Percentiles rank a stretch among this genome's conserved stretches.
Conservation (phyloP, 2,888 invertebrate genomes). For the Conops quadrifasciatus region DNA sequence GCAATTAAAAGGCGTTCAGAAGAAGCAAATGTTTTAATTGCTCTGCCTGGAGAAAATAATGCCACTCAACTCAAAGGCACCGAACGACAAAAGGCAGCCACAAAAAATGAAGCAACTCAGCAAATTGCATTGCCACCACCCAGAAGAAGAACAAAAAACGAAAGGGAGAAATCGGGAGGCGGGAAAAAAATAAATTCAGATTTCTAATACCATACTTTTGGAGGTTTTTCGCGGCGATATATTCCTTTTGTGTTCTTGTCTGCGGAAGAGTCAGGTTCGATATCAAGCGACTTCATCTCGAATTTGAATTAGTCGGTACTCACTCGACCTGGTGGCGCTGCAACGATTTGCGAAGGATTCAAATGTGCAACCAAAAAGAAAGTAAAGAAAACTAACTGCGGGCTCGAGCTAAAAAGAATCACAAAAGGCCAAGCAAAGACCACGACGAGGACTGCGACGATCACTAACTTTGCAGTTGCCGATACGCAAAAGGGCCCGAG, state of each 20-base stretch:
- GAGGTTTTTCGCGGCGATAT: neutral
- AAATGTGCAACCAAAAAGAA: too few species aligned
- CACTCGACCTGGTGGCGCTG: too few species aligned
- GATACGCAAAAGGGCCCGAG: neutral
- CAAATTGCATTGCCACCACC: conserved; percentile 39
- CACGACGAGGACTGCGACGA: neutral
- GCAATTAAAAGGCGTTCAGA: conserved; percentile 28
- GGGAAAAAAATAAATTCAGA: neutral
- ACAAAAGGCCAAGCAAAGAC: neutral
- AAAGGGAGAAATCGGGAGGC: conserved; percentile 17
- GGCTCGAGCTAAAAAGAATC: too few species aligned
- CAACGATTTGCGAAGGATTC: too few species aligned
- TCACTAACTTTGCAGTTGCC: neutral
- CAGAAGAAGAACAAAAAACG: too few species aligned
- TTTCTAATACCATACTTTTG: too few species aligned
- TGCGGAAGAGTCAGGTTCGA: too few species aligned
- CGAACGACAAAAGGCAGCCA: neutral
- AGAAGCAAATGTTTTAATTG: conserved; percentile 14
- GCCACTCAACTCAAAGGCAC: neutral
- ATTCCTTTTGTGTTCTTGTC: neutral
- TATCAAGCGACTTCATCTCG: too few species aligned
- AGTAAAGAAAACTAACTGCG: too few species aligned
- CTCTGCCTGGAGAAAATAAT: neutral
- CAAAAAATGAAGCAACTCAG: too few species aligned
- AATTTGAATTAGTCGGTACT: too few species aligned